Base-by-base conservation (phyloP, 1,140 invertebrate species). In the Spodoptera frugiperda region DNA sequence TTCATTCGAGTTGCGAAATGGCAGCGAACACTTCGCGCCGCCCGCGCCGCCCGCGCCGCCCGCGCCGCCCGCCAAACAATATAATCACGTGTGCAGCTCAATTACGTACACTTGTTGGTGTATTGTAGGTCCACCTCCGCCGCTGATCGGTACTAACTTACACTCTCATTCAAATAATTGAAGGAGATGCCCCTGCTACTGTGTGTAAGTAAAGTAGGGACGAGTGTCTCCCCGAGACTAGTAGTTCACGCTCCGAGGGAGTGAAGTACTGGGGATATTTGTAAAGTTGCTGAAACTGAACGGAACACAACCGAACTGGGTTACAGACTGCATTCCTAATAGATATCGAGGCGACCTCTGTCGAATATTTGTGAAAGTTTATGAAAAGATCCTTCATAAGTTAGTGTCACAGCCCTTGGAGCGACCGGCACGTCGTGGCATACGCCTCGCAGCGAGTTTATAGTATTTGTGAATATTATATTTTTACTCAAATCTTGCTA, bases 1-100 rank as follows among this genome's bases (percentile, higher is more conserved):
- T 46, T 65, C 61, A 65, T 65, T 63, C 44, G 59, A 44, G 59
- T 63, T 39, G 59, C 59, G 39, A 63, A 63, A 63, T 65, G 61
- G 44, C 61, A 1, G 61, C 39, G 44, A 19, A 21, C 61, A 19
- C 39, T 19, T 39, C 1, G 8, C 15, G 10, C 17, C 15, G 15
- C 9, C 53, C 48, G 48, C 12, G 0, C 15, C 6, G 53, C 9
- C 15, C 15, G 19, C 25, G 25, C 15, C 39, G 21, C 17, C 12
- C 48, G 12, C 48, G 15, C 10, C 15, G 10, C 48, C n/a, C 33
- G 6, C 33, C 33, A 39, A 4, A 39, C 33, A 10, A 39, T 1
- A 25, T 25, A 39, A 65, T 65, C 21, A 48, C 61, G 30, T 61
- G 61, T 65, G 17, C 14, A 2, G 6, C 46, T 46, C n/a, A 46